phyloP scores from a whole-genome alignment of 2,888 invertebrate genomes.

The Amiota mariae region DNA sequence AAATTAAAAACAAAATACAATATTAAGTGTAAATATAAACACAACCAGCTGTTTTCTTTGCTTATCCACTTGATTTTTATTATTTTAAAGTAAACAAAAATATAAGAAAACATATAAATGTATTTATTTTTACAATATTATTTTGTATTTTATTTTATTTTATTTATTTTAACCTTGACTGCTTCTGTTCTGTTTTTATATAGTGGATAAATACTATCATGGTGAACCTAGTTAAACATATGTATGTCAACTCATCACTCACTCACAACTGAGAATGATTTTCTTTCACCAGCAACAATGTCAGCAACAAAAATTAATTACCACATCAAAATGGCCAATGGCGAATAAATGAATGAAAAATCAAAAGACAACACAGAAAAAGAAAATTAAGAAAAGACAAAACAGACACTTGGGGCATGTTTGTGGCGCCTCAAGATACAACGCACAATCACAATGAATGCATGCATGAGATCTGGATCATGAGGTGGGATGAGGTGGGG shows the following conservation, averaged over 20 bases:
- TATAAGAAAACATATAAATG: slow-evolving; percentile 15
- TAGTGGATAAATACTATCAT: too few species aligned
- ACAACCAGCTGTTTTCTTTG: slow-evolving; percentile 1
- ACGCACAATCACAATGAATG: not conserved
- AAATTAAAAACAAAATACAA: not conserved
- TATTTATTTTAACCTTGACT: slow-evolving; percentile 9
- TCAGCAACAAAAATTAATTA: slow-evolving; percentile 3
- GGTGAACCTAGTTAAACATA: too few species aligned
- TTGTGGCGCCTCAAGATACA: not conserved
- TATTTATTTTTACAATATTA: not conserved
- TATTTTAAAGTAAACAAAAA: not conserved
- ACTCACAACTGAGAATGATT: too few species aligned
- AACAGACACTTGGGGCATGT: not conserved
- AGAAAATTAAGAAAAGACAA: not conserved
- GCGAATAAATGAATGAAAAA: not conserved
- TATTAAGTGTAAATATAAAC: too few species aligned
- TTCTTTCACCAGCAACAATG: not conserved
- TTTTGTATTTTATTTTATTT: not conserved
- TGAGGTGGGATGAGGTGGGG: not conserved
- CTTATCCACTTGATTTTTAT: slow-evolving; percentile 1
- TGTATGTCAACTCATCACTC: too few species aligned
- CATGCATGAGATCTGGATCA: not conserved
- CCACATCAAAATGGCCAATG: slow-evolving; percentile 15
- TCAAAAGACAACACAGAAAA: not conserved
- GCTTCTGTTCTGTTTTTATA: too few species aligned